These are phyloP conservation scores for Cheumatopsyche charites DNA, from an alignment of 1,140 invertebrate genomes.

Conservation along the genomic window DNA sequence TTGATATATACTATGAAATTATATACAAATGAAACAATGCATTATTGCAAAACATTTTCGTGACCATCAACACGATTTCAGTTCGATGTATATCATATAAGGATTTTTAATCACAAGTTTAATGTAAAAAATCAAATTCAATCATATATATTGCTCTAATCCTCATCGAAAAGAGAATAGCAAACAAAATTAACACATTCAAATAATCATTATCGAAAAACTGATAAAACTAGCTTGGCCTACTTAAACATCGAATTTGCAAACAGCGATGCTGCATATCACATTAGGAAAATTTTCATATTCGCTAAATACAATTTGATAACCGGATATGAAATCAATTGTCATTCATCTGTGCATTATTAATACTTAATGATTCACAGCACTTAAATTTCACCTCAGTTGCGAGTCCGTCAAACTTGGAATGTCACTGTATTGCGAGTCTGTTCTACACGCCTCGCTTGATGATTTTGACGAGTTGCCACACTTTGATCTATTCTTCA, in stretches of 20 bases:
- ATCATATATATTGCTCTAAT: too few species aligned
- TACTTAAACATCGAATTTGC: not conserved
- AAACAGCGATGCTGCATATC: conserved; percentile 1
- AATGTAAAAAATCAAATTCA: too few species aligned
- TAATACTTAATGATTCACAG: not conserved
- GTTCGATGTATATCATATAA: too few species aligned
- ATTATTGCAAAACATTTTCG: too few species aligned
- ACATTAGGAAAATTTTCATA: conserved; percentile 6
- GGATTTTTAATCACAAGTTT: too few species aligned
- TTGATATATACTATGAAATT: too few species aligned
- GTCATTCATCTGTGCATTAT: not conserved
- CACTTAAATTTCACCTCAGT: conserved; percentile 39
- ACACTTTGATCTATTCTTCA: conserved; percentile 53
- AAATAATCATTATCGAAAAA: not conserved
- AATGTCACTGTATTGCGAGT: conserved; percentile 19
- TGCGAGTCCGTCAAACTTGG: conserved; percentile 31
- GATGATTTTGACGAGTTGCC: not conserved
- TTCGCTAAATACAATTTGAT: not conserved
- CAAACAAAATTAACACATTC: too few species aligned
- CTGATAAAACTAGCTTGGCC: conserved; percentile 12
- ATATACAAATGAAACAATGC: too few species aligned
- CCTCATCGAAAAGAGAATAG: too few species aligned
- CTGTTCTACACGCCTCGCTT: conserved; percentile 42
- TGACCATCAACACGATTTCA: too few species aligned
- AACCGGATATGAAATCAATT: conserved; percentile 8